These are phyloP conservation scores for Aphelenchoides avenae DNA, from an alignment of 1,140 invertebrate genomes.

Conservation along the genomic window DNA sequence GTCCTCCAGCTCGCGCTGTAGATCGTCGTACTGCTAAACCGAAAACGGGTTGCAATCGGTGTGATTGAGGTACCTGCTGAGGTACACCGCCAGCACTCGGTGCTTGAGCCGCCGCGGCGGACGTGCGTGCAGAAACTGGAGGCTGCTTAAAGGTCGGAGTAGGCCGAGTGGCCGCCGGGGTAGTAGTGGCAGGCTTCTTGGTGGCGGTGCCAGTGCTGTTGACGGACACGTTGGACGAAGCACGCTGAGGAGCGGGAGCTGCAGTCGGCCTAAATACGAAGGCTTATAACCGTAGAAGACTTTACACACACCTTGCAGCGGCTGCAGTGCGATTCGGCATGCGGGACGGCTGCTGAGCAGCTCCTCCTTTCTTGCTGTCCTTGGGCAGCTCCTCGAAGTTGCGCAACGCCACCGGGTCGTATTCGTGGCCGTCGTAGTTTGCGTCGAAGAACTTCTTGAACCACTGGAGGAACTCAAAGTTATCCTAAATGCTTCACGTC, in stretches of 20 bases:
- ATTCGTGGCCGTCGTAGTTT: slow-evolving; percentile 92
- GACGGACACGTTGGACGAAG: slow-evolving; percentile 33
- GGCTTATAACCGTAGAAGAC: not conserved
- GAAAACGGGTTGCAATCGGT: slow-evolving; percentile 13
- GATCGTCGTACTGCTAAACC: slow-evolving; percentile 43
- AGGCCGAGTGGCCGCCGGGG: slow-evolving; percentile 9
- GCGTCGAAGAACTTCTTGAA: slow-evolving; percentile 99
- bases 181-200: slow-evolving; percentile 1
- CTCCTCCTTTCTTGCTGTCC: slow-evolving; percentile 52
- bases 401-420: slow-evolving; percentile 83
- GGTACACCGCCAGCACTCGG: slow-evolving; percentile 15
- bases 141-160: slow-evolving; percentile 41
- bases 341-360: slow-evolving; percentile 10
- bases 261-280: not conserved
- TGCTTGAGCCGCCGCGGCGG: slow-evolving; percentile 17
- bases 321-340: slow-evolving; percentile 19
- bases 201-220: slow-evolving; percentile 33
- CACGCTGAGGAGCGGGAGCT: slow-evolving; percentile 18
- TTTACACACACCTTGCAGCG: slow-evolving; percentile 6
- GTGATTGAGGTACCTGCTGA: not conserved
- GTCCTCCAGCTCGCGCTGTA: slow-evolving; percentile 41
- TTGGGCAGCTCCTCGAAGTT: slow-evolving; percentile 68
- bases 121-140: not conserved
- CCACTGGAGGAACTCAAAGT: slow-evolving; percentile 99
- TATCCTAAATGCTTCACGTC: slow-evolving; percentile 66